These are phyloP conservation scores for Eutrigla gurnardus DNA, from an alignment of 2,797 vertebrate species.

Conservation along the genomic window DNA sequence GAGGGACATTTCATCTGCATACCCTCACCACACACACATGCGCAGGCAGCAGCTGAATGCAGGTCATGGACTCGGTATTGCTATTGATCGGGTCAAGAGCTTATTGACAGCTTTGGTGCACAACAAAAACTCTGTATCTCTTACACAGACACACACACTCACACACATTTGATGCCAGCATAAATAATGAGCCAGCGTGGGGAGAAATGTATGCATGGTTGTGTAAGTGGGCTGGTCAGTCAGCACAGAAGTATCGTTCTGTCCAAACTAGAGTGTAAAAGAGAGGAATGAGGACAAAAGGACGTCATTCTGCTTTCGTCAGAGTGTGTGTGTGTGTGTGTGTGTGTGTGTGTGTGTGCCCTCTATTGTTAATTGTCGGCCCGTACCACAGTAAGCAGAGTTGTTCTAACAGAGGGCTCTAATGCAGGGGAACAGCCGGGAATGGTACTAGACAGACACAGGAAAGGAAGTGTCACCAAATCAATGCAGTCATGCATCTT, in stretches of 20 bases:
- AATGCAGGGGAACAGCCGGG: slow-evolving; percentile 27
- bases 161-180: slow-evolving; percentile 29
- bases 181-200: slow-evolving; percentile 48
- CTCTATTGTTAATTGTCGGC: slow-evolving; percentile 77
- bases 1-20: slow-evolving; percentile 39
- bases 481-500: background rate
- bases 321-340: slow-evolving; percentile 24
- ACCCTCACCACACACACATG: slow-evolving; percentile 10
- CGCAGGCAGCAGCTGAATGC: slow-evolving; percentile 64
- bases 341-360: slow-evolving; percentile 32
- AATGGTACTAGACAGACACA: slow-evolving; percentile 47
- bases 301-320: slow-evolving; percentile 49
- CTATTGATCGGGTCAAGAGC: slow-evolving; percentile 74
- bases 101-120: slow-evolving; percentile 70
- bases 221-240: slow-evolving; percentile 65
- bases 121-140: slow-evolving; percentile 41
- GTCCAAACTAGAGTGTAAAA: slow-evolving; percentile 48
- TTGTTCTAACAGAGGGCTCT: slow-evolving; percentile 49
- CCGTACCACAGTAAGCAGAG: slow-evolving; percentile 48
- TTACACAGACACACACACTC: slow-evolving; percentile 6
- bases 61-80: slow-evolving; percentile 74
- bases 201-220: slow-evolving; percentile 63
- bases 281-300: slow-evolving; percentile 65
- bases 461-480: background rate
- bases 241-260: slow-evolving; percentile 59